Evolutionary conservation across 2,797 vertebrate species (phyloP).

Genomic region (Passerculus sandwichensis): DNA sequence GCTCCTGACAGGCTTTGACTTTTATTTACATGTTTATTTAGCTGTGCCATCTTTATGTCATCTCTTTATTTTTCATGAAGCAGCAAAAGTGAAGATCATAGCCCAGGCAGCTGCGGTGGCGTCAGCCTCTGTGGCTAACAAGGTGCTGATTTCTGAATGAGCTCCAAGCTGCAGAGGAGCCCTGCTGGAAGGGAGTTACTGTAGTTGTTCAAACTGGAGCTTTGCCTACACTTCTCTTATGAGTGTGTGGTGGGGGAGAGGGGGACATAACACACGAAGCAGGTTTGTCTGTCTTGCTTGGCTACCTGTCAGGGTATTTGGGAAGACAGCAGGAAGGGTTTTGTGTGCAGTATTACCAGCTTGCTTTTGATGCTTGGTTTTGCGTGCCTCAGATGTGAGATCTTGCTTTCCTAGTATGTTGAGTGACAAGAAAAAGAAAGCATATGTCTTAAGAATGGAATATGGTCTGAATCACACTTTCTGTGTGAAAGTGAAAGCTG

Average conservation of each 20-base stretch:
- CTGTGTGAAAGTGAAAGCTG: not conserved
- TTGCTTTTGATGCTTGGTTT: not conserved
- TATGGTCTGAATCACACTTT: not conserved
- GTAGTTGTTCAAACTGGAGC: not conserved
- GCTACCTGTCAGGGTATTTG: not conserved
- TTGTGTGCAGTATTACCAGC: not conserved
- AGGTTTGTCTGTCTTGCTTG: not conserved
- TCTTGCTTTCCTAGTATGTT: not conserved
- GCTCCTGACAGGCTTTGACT: not conserved
- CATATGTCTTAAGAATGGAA: not conserved
- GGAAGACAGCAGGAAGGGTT: not conserved
- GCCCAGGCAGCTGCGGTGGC: not conserved
- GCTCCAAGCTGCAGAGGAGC: not conserved
- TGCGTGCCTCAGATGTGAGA: not conserved
- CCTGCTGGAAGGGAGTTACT: not conserved
- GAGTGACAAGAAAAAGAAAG: not conserved
- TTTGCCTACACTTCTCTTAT: not conserved
- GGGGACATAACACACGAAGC: not conserved
- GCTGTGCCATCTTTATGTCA: not conserved
- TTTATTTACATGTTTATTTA: not conserved
- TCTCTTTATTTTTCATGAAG: not conserved
- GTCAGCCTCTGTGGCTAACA: not conserved
- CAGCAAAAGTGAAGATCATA: not conserved
- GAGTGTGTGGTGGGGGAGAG: fast-evolving
- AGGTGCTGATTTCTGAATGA: not conserved